Evolutionary conservation across 2,888 invertebrate species (phyloP), one percentile per base, ranked within the genome.

Genomic region (Chloroclystis v-ata): DNA sequence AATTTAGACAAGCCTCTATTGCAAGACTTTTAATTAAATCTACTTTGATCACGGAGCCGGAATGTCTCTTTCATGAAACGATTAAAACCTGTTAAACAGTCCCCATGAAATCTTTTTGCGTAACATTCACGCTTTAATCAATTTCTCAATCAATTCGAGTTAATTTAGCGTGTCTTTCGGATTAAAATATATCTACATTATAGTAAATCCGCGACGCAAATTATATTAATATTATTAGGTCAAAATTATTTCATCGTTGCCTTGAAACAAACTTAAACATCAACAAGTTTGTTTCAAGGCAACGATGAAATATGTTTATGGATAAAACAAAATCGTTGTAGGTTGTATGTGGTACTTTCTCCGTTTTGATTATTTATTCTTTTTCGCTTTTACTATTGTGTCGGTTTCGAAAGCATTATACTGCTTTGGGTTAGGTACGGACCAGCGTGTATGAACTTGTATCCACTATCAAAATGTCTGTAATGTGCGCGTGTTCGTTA

Each of bases 21-120:
- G 77, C 78, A 75, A 79, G 77, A 72, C 80, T 84, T 83, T 82
- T 83, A 84, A 84, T 84, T 84, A 84, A 84, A 82, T 73, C 75
- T 68, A 70, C 82, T 83, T 83, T 82, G 84, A 83, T 82, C 82
- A 76, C 71, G 71, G 70, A 60, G 69, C 71, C 63, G 78, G 81
- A 82, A 82, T 81, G 78, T 82, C 81, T 75, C 76, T 72, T 66
- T 73, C 71, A 71, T 73, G 63, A 77, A 79, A 75, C 78, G 78
- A 78, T 82, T 75, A 77, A 75, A 81, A 75, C 70, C 75, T 76
- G 73, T 75, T 73, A 76, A 72, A 72, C 69, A 68, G 70, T 70
- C 69, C 69, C 71, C 65, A 58, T 68, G 67, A 71, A 70, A 71
- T 72, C 67, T 69, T 71, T 70, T 60, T 61, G 62, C 59, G 61